Evolutionary conservation across 2,113 vertebrate species (phyloP), one percentile per base, ranked within the genome.

Genomic region (Misgurnus anguillicaudatus): DNA sequence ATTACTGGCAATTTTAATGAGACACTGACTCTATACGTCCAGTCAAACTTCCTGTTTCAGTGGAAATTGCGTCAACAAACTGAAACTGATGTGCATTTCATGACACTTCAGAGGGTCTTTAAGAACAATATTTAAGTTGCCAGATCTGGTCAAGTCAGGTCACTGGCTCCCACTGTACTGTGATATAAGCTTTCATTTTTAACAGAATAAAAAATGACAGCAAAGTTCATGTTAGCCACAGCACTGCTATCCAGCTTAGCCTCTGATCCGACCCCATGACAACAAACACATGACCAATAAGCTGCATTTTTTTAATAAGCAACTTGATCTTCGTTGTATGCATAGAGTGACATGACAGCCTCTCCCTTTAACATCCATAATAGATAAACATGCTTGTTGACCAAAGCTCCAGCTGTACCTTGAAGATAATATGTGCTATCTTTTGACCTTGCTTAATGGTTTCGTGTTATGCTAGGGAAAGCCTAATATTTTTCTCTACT

Each of bases 351-450:
- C 39, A 65, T 61, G 24, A 73, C 14, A 47, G 65, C 76, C 82
- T 88, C 86, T 89, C 84, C 84, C 84, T 11, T 79, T 87, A 81
- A 48, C 77, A 88, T 90, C 80, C 87, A 89, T 86, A 87, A 90
- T 89, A 85, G 85, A 91, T 85, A 76, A 88, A 84, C 72, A 87
- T 64, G 55, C 3, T 84, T 88, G 87, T 89, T 87, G 87, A 84
- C 87, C 85, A 89, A 63, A 4, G 53, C 69, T 82, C 77, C 85
- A 83, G 78, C 82, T 89, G 84, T 87, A 86, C 80, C 70, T 86
- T 65, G 65, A 57, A 73, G 85, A 88, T 87, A 81, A 82, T 81
- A 64, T 58, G 21, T 63, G 75, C 65, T 69, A 77, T 79, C 81
- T 85, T 83, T 85, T 84, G 84, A 87, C 69, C 72, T 79, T 76